phyloP scores from a whole-genome alignment of 2,888 invertebrate genomes.

The Itoplectis maculator region DNA sequence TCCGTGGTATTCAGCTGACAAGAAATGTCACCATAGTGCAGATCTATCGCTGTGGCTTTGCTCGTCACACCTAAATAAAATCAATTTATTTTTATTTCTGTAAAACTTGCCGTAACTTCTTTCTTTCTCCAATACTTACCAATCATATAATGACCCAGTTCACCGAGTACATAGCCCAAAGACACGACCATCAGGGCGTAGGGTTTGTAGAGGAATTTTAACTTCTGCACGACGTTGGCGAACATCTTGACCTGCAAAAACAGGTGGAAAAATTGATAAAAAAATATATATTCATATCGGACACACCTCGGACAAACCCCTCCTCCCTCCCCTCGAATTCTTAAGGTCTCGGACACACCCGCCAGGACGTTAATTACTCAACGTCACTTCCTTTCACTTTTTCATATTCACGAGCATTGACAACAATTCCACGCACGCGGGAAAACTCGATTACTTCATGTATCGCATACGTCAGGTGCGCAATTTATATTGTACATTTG shows the following conservation, averaged over 20 bases:
- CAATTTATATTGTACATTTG: constrained; percentile 45
- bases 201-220: constrained; percentile 90
- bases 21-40: constrained; percentile 94
- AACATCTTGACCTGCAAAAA: constrained; percentile 77
- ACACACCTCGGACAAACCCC: not conserved
- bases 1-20: constrained; percentile 91
- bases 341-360: constrained; percentile 57
- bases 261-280: not conserved
- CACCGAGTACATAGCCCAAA: constrained; percentile 93
- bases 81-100: constrained; percentile 28
- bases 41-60: constrained; percentile 93
- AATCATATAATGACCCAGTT: constrained; percentile 94
- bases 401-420: constrained; percentile 30
- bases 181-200: constrained; percentile 93
- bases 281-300: not conserved
- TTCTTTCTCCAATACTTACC: constrained; percentile 85
- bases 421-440: not conserved
- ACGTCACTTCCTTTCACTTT: constrained; percentile 55
- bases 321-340: not conserved
- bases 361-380: constrained; percentile 36
- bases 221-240: constrained; percentile 85
- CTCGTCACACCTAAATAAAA: constrained; percentile 89
- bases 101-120: not conserved
- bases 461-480: not conserved
- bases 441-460: not conserved